Percentiles rank a stretch among this genome's conserved stretches.
Conservation (phyloP, 2,797 vertebrate species). For the Parambassis ranga region DNA sequence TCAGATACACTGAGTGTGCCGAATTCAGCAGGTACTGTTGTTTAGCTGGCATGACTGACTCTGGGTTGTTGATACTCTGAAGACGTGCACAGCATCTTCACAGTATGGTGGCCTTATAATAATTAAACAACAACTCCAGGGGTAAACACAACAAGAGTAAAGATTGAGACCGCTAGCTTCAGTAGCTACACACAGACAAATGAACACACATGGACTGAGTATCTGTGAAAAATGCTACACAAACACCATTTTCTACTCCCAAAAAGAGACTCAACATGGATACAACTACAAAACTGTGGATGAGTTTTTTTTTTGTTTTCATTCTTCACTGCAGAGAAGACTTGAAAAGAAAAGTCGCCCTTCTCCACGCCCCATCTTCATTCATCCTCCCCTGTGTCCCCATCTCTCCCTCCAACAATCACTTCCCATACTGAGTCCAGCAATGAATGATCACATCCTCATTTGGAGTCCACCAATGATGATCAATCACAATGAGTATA, state of each 20-base stretch:
- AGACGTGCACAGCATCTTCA: slow-evolving; percentile 75
- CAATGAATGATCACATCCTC: slow-evolving; percentile 63
- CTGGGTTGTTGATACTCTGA: slow-evolving; percentile 94
- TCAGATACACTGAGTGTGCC: slow-evolving; percentile 55
- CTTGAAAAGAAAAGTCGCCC: slow-evolving; percentile 23
- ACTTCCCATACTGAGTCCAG: slow-evolving; percentile 49
- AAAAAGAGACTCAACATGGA: slow-evolving; percentile 39
- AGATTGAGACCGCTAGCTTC: slow-evolving; percentile 48
- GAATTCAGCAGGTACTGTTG: slow-evolving; percentile 54
- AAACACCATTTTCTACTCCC: slow-evolving; percentile 44
- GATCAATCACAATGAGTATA: slow-evolving; percentile 75
- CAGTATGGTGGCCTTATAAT: slow-evolving; percentile 86
- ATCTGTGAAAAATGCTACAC: slow-evolving; percentile 52
- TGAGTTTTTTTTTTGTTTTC: slow-evolving; percentile 43
- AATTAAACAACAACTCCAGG: slow-evolving; percentile 77
- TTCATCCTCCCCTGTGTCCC: slow-evolving; percentile 3
- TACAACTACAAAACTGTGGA: slow-evolving; percentile 55
- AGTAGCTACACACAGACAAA: slow-evolving; percentile 62
- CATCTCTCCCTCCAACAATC: slow-evolving; percentile 37
- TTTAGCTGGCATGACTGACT: slow-evolving; percentile 76
- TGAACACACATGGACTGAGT: slow-evolving; percentile 41
- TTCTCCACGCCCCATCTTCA: slow-evolving; percentile 3
- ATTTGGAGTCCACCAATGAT: slow-evolving; percentile 64
- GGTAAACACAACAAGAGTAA: slow-evolving; percentile 57
- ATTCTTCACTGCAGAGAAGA: slow-evolving; percentile 55